A percentile compares a stretch with the other conserved stretches of the same genome.
phyloP scores from a whole-genome alignment of 2,797 vertebrate genomes.

The Pachyuromys duprasi region DNA sequence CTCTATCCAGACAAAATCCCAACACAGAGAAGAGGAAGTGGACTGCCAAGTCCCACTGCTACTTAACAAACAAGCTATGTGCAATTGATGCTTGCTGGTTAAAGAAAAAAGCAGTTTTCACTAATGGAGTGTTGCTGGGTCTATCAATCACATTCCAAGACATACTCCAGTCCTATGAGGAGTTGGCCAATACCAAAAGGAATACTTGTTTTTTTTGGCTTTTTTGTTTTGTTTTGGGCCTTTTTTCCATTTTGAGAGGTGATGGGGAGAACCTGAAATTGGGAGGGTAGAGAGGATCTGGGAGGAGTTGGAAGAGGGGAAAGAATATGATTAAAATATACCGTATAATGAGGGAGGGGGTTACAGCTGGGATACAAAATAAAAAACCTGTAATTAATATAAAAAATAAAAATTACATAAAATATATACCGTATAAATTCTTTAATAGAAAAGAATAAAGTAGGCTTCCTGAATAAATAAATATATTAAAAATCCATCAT shows the following conservation, averaged over 20 bases:
- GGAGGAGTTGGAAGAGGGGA: neutral
- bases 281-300: neutral
- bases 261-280: neutral
- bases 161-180: neutral
- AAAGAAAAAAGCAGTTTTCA: neutral
- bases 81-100: neutral
- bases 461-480: slow-evolving; percentile 15
- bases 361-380: no score
- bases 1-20: neutral
- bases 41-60: neutral
- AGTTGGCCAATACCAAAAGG: neutral
- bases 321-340: neutral
- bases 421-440: no score
- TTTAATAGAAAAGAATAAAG: neutral
- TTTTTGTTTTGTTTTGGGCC: neutral
- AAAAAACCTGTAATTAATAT: no score
- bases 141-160: neutral
- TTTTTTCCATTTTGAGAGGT: neutral
- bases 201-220: neutral
- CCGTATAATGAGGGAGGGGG: no score
- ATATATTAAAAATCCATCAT: neutral
- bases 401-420: no score
- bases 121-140: neutral
- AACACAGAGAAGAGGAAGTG: neutral
- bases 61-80: neutral